phyloP scores from a whole-genome alignment of 1,140 invertebrate genomes.

The Drosophila sp. region DNA sequence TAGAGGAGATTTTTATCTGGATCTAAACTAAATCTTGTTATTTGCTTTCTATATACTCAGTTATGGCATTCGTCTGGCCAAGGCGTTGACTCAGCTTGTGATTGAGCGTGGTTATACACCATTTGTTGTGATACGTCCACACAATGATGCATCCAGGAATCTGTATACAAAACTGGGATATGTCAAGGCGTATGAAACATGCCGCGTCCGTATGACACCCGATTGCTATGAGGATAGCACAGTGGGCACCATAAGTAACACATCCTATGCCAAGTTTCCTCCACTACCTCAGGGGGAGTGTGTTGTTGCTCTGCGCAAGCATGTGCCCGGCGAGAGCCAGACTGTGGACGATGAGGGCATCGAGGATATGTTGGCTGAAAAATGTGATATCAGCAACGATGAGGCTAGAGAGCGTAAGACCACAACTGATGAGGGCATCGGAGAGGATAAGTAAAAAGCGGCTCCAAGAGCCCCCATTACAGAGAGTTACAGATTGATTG shows the following conservation, averaged over 20 bases:
- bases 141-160: constrained; percentile 92
- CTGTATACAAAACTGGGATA: constrained; percentile 92
- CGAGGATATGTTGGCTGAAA: constrained; percentile 84
- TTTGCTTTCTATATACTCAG: too few species aligned
- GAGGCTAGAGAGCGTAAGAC: constrained; percentile 78
- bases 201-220: constrained; percentile 90
- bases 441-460: constrained; percentile 76
- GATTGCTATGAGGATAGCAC: constrained; percentile 74
- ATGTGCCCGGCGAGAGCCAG: constrained; percentile 70
- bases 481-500: constrained; percentile 58
- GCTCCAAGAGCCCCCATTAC: constrained; percentile 41
- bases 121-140: constrained; percentile 93
- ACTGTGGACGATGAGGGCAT: constrained; percentile 78
- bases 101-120: constrained; percentile 91
- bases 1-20: too few species aligned
- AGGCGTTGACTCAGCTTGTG: constrained; percentile 88
- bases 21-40: background rate
- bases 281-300: constrained; percentile 72
- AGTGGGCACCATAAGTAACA: constrained; percentile 70
- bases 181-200: constrained; percentile 90
- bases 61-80: constrained; percentile 89
- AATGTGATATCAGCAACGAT: constrained; percentile 84
- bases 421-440: constrained; percentile 81
- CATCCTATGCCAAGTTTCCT: constrained; percentile 73
- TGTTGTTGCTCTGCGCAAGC: constrained; percentile 40